phyloP scores from a whole-genome alignment of 2,888 invertebrate genomes.

The Cataglyphis cursor region DNA sequence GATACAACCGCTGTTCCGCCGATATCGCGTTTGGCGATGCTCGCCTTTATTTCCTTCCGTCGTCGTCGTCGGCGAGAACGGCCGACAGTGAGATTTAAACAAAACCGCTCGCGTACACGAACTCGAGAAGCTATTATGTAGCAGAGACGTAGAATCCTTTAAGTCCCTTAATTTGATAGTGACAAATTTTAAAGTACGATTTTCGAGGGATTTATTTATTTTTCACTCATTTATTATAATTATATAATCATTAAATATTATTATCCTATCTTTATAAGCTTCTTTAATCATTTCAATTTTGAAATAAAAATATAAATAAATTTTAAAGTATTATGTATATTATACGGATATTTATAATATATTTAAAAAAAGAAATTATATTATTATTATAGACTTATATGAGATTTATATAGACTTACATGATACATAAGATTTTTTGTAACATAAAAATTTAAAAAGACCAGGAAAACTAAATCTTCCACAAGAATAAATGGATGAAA shows the following conservation, averaged over 20 bases:
- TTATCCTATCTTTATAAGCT: not conserved
- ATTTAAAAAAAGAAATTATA: not conserved
- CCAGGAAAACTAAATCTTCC: not conserved
- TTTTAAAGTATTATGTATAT: not conserved
- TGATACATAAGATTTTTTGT: not conserved
- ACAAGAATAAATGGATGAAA: not conserved
- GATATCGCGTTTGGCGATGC: conserved; percentile 64
- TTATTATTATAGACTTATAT: too few relatives aligned
- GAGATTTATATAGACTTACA: not conserved
- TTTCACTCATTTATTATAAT: not conserved
- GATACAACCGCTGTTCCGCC: conserved; percentile 73
- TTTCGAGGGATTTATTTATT: not conserved
- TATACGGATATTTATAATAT: conserved; percentile 1
- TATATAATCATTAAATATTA: not conserved
- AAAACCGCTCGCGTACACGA: not conserved
- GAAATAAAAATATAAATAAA: not conserved
- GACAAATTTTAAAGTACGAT: not conserved
- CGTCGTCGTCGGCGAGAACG: conserved; percentile 5
- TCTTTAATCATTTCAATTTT: not conserved
- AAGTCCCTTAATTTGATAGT: not conserved
- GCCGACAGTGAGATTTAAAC: conserved; percentile 33
- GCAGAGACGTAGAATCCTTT: not conserved
- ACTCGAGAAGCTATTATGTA: conserved; percentile 32
- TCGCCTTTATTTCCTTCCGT: conserved; percentile 55
- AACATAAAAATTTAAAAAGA: not conserved